Conservation (phyloP, 2,888 invertebrate species). For the Aricia artaxerxes region DNA sequence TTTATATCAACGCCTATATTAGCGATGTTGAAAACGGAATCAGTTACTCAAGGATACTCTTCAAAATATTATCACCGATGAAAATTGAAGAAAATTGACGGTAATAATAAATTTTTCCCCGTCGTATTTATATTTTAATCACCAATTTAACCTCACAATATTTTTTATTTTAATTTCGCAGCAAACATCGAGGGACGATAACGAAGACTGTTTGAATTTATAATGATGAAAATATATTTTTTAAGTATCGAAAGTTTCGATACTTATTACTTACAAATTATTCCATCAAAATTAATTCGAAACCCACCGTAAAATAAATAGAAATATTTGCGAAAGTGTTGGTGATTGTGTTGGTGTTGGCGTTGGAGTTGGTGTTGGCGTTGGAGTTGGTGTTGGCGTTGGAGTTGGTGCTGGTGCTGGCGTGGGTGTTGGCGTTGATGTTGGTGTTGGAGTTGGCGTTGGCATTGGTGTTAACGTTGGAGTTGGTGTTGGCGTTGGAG, state of each 20-base stretch:
- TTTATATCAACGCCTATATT: neutral
- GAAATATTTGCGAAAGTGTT: neutral
- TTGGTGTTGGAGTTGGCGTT: too few species aligned
- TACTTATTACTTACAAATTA: too few species aligned
- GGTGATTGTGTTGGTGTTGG: too few species aligned
- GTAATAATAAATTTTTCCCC: neutral
- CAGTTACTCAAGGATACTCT: neutral
- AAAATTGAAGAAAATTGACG: neutral
- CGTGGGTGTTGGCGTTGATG: too few species aligned
- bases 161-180: neutral
- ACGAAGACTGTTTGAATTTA: neutral
- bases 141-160: slow-evolving; percentile 5
- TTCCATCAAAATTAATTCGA: neutral
- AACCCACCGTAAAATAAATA: neutral
- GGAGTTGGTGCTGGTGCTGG: too few species aligned
- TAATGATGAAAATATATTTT: neutral
- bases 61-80: neutral
- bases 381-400: too few species aligned
- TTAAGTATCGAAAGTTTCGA: neutral
- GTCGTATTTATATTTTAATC: slow-evolving; percentile 4
- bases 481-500: too few species aligned
- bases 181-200: neutral
- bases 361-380: too few species aligned
- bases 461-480: too few species aligned
- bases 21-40: neutral